Percentiles rank a stretch among this genome's conserved stretches.
phyloP scores from a whole-genome alignment of 2,888 invertebrate genomes.

The Euphydryas editha region DNA sequence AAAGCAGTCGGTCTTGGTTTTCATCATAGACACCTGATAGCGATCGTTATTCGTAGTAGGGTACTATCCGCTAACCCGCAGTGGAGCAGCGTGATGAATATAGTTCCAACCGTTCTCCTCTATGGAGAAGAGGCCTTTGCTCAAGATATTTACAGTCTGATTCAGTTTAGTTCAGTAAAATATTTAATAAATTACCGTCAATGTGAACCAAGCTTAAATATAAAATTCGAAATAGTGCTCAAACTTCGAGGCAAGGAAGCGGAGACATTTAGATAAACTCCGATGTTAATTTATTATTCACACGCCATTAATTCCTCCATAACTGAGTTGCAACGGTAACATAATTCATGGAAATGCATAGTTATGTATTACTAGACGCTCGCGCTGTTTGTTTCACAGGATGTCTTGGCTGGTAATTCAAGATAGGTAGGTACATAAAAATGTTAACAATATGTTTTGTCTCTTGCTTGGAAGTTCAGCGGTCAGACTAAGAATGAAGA shows the following conservation, averaged over 20 bases:
- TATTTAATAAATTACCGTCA: neutral
- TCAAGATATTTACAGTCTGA: neutral
- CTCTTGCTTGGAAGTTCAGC: neutral
- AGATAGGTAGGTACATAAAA: constrained; percentile 2
- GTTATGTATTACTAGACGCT: constrained; percentile 53
- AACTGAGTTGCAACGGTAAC: constrained; percentile 50
- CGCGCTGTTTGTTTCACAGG: constrained; percentile 43
- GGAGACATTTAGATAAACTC: constrained; percentile 68
- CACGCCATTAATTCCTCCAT: constrained; percentile 69
- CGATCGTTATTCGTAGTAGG: too few species aligned
- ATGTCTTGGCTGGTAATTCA: constrained; percentile 10
- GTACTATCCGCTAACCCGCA: too few species aligned
- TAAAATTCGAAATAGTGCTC: constrained; percentile 33
- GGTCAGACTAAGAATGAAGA: too few species aligned
- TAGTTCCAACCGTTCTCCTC: too few species aligned
- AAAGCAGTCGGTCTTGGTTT: too few species aligned
- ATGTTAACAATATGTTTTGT: neutral
- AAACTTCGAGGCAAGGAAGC: constrained; percentile 55
- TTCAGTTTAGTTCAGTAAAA: neutral
- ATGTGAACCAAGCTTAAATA: constrained; percentile 17
- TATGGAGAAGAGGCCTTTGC: too few species aligned
- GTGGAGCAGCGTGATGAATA: too few species aligned
- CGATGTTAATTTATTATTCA: constrained; percentile 75
- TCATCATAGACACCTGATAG: too few species aligned
- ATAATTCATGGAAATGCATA: constrained; percentile 62